Evolutionary conservation across 2,888 invertebrate species (phyloP), one percentile per base, ranked within the genome.

Genomic region (Ormyrus pomaceus): DNA sequence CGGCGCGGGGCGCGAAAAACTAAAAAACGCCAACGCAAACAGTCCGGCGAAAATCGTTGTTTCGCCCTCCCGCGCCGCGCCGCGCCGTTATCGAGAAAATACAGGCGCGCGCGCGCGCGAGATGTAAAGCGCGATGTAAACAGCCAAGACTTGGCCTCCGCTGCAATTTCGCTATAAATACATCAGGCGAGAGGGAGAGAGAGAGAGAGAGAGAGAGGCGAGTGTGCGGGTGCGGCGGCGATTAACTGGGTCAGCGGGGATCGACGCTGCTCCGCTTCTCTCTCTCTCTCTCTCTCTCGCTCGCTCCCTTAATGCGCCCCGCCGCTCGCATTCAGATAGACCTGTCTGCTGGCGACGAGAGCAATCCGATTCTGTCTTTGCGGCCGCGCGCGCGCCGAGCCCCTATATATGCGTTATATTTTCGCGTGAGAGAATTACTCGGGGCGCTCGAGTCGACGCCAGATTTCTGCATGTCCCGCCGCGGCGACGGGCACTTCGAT

Each of bases 101-200:
- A 48, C 72, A 72, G 71, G 45, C 64, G n/a, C n/a, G 53, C n/a
- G 45, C 64, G n/a, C n/a, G 53, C n/a, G 56, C 56, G 61, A 61
- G 62, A 72, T 66, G 73, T 53, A 70, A 56, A 56, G 19, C 59
- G 53, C 61, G 73, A 70, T 70, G 69, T 64, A 77, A 77, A 69
- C 72, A 81, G 34, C n/a, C 51, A 56, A 59, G 70, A 62, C 56
- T 34, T 34, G 58, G 34, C 51, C 13, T 8, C 2, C 55, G 46
- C 61, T 56, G 74, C 75, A 75, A 79, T 78, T 71, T 50, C 71
- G 66, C 70, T 78, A 74, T 74, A 78, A 73, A 74, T 78, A 81
- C 59, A 74, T 74, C 74, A 10, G 70, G 45, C 50, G 72, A 61
- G 72, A 61, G 19, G 1, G 19, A 19, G 19, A 61, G 19, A 19